A percentile compares a stretch with the other conserved stretches of the same genome.
Evolutionary conservation across 2,888 invertebrate species (phyloP).

Genomic region (Callyntrura guangdongensis): DNA sequence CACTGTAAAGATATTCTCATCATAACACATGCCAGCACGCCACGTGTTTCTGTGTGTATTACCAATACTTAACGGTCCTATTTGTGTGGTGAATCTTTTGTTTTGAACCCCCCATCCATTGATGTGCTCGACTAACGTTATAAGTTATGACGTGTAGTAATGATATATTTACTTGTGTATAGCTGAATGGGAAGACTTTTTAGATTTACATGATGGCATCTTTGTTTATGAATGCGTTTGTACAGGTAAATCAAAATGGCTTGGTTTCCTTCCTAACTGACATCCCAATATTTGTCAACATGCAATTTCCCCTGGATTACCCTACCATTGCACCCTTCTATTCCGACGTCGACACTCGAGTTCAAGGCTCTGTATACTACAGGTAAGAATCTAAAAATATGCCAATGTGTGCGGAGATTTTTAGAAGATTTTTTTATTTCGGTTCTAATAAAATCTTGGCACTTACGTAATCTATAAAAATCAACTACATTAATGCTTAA

Average conservation of each 20-base stretch:
- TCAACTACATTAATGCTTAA: slow-evolving; percentile 1
- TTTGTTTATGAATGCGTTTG: too few relatives aligned
- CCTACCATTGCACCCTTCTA: slow-evolving; percentile 96
- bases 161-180: too few relatives aligned
- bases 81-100: too few relatives aligned
- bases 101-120: too few relatives aligned
- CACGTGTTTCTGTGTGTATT: too few relatives aligned
- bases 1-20: too few relatives aligned
- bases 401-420: background rate
- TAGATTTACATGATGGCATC: too few relatives aligned
- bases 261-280: slow-evolving; percentile 96
- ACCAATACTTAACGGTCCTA: too few relatives aligned
- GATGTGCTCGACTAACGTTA: too few relatives aligned
- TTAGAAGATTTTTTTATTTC: slow-evolving; percentile 12
- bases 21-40: slow-evolving; percentile 9
- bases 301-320: slow-evolving; percentile 95
- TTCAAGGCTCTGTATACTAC: slow-evolving; percentile 91
- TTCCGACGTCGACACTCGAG: slow-evolving; percentile 94
- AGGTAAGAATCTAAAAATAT: slow-evolving; percentile 85
- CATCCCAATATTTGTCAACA: slow-evolving; percentile 94
- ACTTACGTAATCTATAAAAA: slow-evolving; percentile 71
- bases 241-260: slow-evolving; percentile 96
- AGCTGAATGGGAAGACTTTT: too few relatives aligned
- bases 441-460: slow-evolving; percentile 50
- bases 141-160: too few relatives aligned